Base-by-base conservation (phyloP, 2,888 invertebrate genomes). In the Merodon equestris region DNA sequence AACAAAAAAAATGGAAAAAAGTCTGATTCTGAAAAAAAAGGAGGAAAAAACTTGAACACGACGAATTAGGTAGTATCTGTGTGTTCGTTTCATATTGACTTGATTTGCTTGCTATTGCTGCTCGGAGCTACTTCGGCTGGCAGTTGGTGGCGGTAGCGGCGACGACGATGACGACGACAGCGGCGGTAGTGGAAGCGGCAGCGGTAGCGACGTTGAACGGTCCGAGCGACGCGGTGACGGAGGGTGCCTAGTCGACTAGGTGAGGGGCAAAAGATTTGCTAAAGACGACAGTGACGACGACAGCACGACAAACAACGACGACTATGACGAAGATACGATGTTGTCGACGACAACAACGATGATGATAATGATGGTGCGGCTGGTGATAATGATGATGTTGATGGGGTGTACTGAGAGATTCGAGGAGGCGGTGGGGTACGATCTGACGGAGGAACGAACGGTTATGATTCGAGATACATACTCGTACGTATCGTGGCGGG, bases 1-100 rank as follows among this genome's bases (percentile, higher is more conserved):
- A 27, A 27, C 2, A 27, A 27, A 27, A 27, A 27, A 27, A n/a
- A n/a, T n/a, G n/a, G 63, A n/a, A n/a, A 27, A 27, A 27, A 27
- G 7, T 27, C 27, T 27, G 27, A 60, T 50, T 73, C 68, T 60
- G 4, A 64, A 74, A 72, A 71, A 73, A 75, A 61, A 45, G 19
- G 64, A 15, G 58, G 57, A 79, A 74, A 79, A 79, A 79, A 79
- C 58, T 70, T 68, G 74, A 70, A 73, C 63, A 73, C 56, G 27
- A 27, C 27, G 45, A 72, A 53, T 34, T 44, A 27, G 27, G 27
- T 27, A 27, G 9, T 40, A 71, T 70, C 47, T 68, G 73, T 68
- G 57, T 64, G 64, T 71, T 58, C 48, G 61, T 70, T 64, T 72
- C 63, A 63, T 76, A 76, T 79, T 77, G 67, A 51, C 50, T 75